Conservation (phyloP, 2,113 vertebrate genomes). For the Pluvianellus socialis region DNA sequence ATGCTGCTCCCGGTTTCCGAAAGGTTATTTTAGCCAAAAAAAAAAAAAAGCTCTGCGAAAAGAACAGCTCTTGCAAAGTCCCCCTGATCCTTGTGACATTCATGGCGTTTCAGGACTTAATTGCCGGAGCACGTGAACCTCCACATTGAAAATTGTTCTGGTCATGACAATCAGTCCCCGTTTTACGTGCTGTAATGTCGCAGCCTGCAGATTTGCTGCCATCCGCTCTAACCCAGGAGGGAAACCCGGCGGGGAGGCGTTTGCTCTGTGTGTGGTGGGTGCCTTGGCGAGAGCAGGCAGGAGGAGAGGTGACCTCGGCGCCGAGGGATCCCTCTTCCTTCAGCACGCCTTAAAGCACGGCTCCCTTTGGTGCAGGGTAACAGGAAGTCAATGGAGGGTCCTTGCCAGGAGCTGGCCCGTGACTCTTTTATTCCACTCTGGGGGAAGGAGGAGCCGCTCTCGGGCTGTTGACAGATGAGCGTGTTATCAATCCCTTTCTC, state of each 20-base stretch:
- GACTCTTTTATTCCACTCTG: neutral
- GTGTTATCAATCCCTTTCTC: neutral
- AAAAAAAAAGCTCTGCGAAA: neutral
- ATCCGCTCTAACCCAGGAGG: neutral
- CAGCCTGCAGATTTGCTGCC: neutral
- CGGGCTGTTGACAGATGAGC: neutral
- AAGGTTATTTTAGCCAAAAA: slow-evolving; percentile 2
- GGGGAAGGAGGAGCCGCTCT: neutral
- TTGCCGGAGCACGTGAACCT: neutral
- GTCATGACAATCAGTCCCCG: neutral
- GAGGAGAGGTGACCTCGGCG: neutral
- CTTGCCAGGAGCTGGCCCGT: neutral
- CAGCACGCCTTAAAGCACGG: neutral
- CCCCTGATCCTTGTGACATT: neutral
- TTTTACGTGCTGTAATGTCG: neutral
- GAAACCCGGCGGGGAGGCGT: neutral
- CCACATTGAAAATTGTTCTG: neutral
- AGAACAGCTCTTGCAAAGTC: neutral
- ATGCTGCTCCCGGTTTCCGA: neutral
- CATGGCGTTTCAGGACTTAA: neutral
- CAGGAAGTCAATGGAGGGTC: neutral
- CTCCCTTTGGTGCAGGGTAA: neutral
- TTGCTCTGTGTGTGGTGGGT: neutral
- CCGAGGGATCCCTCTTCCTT: neutral
- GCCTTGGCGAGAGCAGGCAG: neutral